These are phyloP conservation scores for Penelope pileata DNA, from an alignment of 2,113 vertebrate genomes.

Conservation along the genomic window DNA sequence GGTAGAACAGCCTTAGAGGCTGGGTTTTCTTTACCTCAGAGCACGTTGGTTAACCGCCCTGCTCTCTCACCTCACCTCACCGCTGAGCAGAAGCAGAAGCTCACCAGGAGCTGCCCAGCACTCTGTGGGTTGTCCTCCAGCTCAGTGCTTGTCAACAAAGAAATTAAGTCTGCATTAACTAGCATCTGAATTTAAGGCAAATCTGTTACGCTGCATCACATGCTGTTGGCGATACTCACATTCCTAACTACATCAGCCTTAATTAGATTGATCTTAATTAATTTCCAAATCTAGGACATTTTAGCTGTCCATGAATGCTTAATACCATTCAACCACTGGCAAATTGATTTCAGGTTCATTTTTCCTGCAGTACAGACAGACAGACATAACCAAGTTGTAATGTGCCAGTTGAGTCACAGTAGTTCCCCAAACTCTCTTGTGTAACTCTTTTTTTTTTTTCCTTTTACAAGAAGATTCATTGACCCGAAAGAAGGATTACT, in stretches of 20 bases:
- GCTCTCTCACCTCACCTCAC: not conserved
- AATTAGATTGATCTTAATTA: not conserved
- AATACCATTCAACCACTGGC: not conserved
- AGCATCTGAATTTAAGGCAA: not conserved
- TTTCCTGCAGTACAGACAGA: not conserved
- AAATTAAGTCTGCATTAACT: not conserved
- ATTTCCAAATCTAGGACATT: not conserved
- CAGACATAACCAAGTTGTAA: not conserved
- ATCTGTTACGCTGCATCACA: not conserved
- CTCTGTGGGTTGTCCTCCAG: not conserved
- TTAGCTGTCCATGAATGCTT: not conserved
- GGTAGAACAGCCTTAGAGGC: not conserved
- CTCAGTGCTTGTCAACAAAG: not conserved
- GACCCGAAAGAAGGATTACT: slow-evolving; percentile 34
- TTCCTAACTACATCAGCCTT: not conserved
- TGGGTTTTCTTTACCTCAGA: not conserved
- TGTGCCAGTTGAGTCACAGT: not conserved
- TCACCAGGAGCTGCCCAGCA: not conserved
- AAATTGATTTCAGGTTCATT: not conserved
- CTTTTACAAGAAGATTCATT: not conserved
- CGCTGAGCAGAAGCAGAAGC: not conserved
- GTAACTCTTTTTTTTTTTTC: not conserved
- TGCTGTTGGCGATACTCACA: not conserved
- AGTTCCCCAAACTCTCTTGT: not conserved
- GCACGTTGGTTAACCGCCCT: not conserved